phyloP scores from a whole-genome alignment of 2,797 vertebrate species.

The Valencia hispanica region DNA sequence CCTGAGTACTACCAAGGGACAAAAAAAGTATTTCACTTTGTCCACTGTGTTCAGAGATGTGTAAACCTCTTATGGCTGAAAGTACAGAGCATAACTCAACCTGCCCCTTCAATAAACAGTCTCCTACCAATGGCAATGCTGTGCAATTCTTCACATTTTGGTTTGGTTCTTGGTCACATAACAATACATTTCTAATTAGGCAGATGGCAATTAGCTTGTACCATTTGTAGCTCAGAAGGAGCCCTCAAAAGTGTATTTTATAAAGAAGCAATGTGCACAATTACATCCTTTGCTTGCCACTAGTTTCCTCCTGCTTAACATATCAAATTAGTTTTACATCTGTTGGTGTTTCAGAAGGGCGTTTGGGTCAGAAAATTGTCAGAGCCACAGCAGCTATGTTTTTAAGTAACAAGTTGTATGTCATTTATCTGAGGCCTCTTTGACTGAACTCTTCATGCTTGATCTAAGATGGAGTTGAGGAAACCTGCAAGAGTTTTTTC shows the following conservation, averaged over 20 bases:
- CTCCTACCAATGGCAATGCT: conserved; percentile 29
- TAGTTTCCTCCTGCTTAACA: not conserved
- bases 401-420: not conserved
- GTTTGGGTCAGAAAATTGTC: not conserved
- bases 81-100: conserved; percentile 51
- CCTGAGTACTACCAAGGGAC: conserved; percentile 65
- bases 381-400: not conserved
- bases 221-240: not conserved
- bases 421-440: not conserved
- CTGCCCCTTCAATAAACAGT: conserved; percentile 34
- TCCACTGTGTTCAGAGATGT: conserved; percentile 51
- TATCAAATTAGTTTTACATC: not conserved
- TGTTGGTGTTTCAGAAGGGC: not conserved
- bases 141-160: conserved; percentile 30
- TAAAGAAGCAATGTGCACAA: not conserved
- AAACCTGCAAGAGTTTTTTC: not conserved
- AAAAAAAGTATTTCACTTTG: conserved; percentile 76
- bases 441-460: not conserved
- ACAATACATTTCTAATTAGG: not conserved
- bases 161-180: not conserved
- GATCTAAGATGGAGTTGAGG: not conserved
- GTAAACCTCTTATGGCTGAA: conserved; percentile 51
- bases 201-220: not conserved
- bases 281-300: not conserved
- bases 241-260: not conserved